Base-by-base conservation (phyloP, 2,888 invertebrate species). In the Caenorhabditis macrosperma region DNA sequence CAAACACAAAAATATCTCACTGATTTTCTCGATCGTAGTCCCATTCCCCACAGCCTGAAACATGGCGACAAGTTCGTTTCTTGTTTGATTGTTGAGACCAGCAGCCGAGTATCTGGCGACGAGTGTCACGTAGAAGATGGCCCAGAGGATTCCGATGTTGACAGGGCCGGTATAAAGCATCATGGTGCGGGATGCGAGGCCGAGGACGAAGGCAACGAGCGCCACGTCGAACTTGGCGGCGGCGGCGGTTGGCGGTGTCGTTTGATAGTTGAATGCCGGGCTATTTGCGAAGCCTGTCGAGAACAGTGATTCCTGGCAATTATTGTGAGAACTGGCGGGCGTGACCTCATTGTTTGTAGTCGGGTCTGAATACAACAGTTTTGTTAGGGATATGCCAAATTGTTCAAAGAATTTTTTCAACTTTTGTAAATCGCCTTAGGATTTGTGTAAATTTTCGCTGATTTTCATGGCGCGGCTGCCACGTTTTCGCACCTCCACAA, bases 91-190 rank as follows among this genome's bases (percentile, higher is more conserved):
- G 26, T 71, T 69, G 22, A 71, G 41, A 3, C 78, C 78, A 28
- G 71, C 67, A n/a, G 78, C 54, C 9, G 69, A 60, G 61, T 48
- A 71, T 48, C 64, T 50, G 10, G 68, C 20, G 22, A 78, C 71
- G 38, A 78, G 66, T 41, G 78, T 44, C 20, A 54, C 59, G 52
- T 78, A 79, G 41, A 79, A 64, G 30, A 79, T 52, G 4, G 63
- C 66, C 79, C 79, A 79, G 12, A 75, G 69, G 10, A 75, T 35
- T 54, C 71, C 72, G 38, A 75, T 72, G 35, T 75, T 79, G 15
- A 79, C 60, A 17, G 79, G 75, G 15, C 74, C 79, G 9, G 75
- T 33, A 48, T 46, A 64, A 17, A 74, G 67, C 79, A 79, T 79
- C 9, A 75, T 35, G 22, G 64, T 38, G 9, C 79, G 68, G 26